Base-by-base conservation (phyloP, 2,797 vertebrate genomes). In the Lagocephalus sceleratus region DNA sequence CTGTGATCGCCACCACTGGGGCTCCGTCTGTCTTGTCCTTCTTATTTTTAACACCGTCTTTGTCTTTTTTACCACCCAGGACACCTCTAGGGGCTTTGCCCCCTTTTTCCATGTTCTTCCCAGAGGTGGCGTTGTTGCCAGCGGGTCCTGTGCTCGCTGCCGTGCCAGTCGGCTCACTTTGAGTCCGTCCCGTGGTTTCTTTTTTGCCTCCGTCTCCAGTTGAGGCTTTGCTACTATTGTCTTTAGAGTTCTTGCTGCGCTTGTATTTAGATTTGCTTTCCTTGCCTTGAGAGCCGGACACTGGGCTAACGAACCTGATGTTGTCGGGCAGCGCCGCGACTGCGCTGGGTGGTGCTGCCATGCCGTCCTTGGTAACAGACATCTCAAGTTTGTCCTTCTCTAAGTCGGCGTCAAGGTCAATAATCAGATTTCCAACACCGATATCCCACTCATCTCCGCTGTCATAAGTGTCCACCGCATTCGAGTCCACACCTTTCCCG, bases 381-480 rank as follows among this genome's bases (percentile, higher is more conserved):
- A 99, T 99, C 91, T 99, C 97, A 84, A 98, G 89, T 91, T 99
- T 99, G 91, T 98, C 97, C 88, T 99, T 99, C 87, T 99, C 97
- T 93, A 99, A 93, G 87, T 99, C 97, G 73, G 97, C 97, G 91
- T 99, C 97, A 84, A 99, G 95, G 90, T 99, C 97, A 85, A 99
- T 99, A 81, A 99, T 99, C 91, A 99, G 95, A 94, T 99, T 99
- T 85, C 97, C 97, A 91, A 99, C 97, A 79, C 97, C 97, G 80
- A 99, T 99, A 92, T 99, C 97, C 97, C 97, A 99, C 89, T 99
- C 97, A 96, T 99, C 97, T 90, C 96, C 96, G 83, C 97, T 99
- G 90, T 99, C 97, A 63, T 98, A 99, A 80, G 96, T 97, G 92
- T 99, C 97, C 93, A 98, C 97, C 85, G 97, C 95, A 94, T 98